Base-by-base conservation (phyloP, 2,797 vertebrate genomes). In the Emys orbicularis region DNA sequence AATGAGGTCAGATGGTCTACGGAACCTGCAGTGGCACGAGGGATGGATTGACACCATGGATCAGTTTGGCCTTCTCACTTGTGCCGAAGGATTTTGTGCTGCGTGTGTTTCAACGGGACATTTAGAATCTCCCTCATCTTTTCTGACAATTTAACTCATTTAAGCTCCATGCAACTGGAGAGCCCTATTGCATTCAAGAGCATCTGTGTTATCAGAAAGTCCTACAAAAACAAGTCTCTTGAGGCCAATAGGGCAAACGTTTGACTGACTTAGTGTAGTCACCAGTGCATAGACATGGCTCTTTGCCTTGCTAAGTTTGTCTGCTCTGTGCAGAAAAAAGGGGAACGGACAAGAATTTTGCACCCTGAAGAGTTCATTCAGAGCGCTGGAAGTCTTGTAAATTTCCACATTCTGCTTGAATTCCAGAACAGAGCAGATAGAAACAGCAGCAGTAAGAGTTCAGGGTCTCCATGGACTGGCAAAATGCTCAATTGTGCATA, bases 1-100 rank as follows among this genome's bases (percentile, higher is more conserved):
- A 95, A 92, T 90, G 91, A 92, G 95, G 94, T 97, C 95, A 96
- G 93, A 84, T 81, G 53, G 81, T 65, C 88, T 94, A 87, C 83
- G 83, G 87, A 96, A 95, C 88, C 61, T 0, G 90, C 93, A 89
- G 79, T n/a, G 92, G 90, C 94, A 91, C 10, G 57, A 61, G 41
- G 82, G 92, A 79, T 31, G 82, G 88, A 88, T 3, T 50, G 89
- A 91, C 84, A 77, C 74, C 5, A 52, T 81, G 81, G 90, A 96
- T 87, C 68, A 84, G 86, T 94, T 86, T 52, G 88, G 52, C 23
- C 31, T 54, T 92, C 89, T 72, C 74, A 52, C 53, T 86, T 79
- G 79, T 50, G 87, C 65, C 53, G 52, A 89, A 52, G 59, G 53
- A 79, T 44, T 65, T 93, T 91, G 74, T 90, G 93, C 92, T 96